These are phyloP conservation scores for Iguana delicatissima DNA, from an alignment of 2,797 vertebrate species.

Conservation along the genomic window DNA sequence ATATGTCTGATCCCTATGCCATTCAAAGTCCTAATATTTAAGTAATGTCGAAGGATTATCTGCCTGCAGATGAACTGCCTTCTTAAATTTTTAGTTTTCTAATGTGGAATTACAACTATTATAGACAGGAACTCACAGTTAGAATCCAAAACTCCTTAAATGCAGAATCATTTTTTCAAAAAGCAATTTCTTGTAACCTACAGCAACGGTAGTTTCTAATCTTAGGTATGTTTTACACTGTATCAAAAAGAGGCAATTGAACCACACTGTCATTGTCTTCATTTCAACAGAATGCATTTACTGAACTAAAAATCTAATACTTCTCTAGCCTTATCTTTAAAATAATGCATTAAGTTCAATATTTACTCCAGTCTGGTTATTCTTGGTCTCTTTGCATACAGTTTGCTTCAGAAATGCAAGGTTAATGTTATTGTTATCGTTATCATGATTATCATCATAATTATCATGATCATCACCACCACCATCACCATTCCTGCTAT, in stretches of 20 bases:
- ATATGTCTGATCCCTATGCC: background rate
- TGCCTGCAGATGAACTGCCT: background rate
- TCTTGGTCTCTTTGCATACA: conserved; percentile 13
- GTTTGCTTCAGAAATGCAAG: conserved; percentile 13
- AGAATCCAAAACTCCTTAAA: conserved; percentile 5
- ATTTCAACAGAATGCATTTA: conserved; percentile 19
- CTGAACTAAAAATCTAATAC: conserved; percentile 16
- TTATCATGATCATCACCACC: background rate
- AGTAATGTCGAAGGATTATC: conserved; percentile 5
- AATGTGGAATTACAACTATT: conserved; percentile 19
- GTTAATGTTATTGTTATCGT: background rate
- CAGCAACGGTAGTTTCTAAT: conserved; percentile 33
- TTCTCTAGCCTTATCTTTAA: conserved; percentile 4
- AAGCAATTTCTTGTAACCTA: conserved; percentile 18
- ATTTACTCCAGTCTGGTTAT: conserved; percentile 4
- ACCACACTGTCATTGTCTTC: conserved; percentile 29
- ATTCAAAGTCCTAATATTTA: conserved; percentile 24
- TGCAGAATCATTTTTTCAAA: background rate
- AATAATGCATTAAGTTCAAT: background rate
- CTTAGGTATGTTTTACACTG: conserved; percentile 17
- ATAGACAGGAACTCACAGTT: background rate
- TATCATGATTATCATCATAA: background rate
- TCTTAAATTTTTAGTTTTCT: background rate
- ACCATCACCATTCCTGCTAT: background rate
- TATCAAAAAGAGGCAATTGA: conserved; percentile 4